Evolutionary conservation across 2,113 vertebrate species (phyloP).

Genomic region (Gymnocephalus cernua): DNA sequence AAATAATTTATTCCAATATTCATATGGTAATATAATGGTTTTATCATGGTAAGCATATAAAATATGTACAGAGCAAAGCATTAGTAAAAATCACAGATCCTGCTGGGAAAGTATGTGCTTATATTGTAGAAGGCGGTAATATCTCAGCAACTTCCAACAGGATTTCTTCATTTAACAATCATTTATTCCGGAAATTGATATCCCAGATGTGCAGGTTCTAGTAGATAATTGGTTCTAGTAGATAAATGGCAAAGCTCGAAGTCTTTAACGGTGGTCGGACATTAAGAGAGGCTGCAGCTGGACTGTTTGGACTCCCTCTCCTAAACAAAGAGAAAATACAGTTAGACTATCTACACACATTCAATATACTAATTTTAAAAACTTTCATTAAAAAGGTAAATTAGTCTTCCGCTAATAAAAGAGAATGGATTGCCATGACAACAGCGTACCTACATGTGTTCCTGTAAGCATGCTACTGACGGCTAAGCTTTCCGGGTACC

Average conservation of each 20-base stretch:
- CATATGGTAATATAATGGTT: slow-evolving; percentile 73
- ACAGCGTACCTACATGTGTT: slow-evolving; percentile 77
- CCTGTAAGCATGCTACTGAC: slow-evolving; percentile 81
- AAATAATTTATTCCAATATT: slow-evolving; percentile 86
- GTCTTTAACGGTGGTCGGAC: slow-evolving; percentile 22
- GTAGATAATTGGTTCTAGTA: slow-evolving; percentile 42
- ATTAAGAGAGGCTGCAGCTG: slow-evolving; percentile 83
- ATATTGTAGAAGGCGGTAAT: slow-evolving; percentile 63
- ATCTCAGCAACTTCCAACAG: slow-evolving; percentile 53
- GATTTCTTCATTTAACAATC: slow-evolving; percentile 60
- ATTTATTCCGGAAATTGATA: slow-evolving; percentile 36
- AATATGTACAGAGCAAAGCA: slow-evolving; percentile 83
- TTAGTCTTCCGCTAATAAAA: slow-evolving; percentile 7
- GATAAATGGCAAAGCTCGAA: slow-evolving; percentile 45
- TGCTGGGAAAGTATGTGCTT: slow-evolving; percentile 75
- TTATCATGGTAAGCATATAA: slow-evolving; percentile 80
- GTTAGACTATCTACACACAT: slow-evolving; percentile 5
- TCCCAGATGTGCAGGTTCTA: slow-evolving; percentile 56
- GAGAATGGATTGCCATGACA: slow-evolving; percentile 43
- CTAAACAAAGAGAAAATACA: slow-evolving; percentile 58
- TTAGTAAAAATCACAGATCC: slow-evolving; percentile 72
- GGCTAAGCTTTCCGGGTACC: slow-evolving; percentile 85
- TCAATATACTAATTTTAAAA: background rate
- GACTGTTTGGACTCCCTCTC: slow-evolving; percentile 81
- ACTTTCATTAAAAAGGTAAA: background rate